Evolutionary conservation across 2,113 vertebrate species (phyloP).

Genomic region (Tiliqua scincoides): DNA sequence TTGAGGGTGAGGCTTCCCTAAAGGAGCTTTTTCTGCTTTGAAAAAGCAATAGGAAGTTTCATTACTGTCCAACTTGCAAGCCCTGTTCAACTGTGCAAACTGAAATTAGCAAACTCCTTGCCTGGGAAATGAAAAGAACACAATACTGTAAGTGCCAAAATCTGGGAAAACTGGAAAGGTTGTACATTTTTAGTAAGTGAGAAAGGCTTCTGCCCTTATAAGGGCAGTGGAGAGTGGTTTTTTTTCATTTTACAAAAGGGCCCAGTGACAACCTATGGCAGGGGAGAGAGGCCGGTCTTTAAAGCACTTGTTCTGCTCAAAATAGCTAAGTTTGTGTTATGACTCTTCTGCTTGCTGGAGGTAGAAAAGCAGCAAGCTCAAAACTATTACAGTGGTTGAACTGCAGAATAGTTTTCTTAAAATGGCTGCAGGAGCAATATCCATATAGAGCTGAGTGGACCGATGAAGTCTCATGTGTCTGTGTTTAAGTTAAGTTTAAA

Average conservation of each 20-base stretch:
- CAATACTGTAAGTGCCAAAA: slow-evolving; percentile 53
- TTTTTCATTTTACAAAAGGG: slow-evolving; percentile 64
- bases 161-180: slow-evolving; percentile 63
- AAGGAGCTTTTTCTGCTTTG: slow-evolving; percentile 58
- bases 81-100: slow-evolving; percentile 39
- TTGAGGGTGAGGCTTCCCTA: slow-evolving; percentile 18
- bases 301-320: slow-evolving; percentile 47
- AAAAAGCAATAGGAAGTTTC: slow-evolving; percentile 42
- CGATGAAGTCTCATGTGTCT: no score
- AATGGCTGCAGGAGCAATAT: not conserved
- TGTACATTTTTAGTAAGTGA: slow-evolving; percentile 67
- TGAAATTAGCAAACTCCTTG: slow-evolving; percentile 55
- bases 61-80: slow-evolving; percentile 38
- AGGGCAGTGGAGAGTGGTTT: slow-evolving; percentile 56
- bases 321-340: not conserved
- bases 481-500: no score
- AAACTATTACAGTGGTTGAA: not conserved
- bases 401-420: not conserved
- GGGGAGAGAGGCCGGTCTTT: not conserved
- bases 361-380: not conserved
- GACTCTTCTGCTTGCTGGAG: not conserved
- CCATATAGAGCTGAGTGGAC: no score
- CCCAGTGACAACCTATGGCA: slow-evolving; percentile 46
- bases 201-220: slow-evolving; percentile 63
- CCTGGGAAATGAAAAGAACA: slow-evolving; percentile 49